Base-by-base conservation (phyloP, 2,888 invertebrate genomes). In the Volucella zonaria region DNA sequence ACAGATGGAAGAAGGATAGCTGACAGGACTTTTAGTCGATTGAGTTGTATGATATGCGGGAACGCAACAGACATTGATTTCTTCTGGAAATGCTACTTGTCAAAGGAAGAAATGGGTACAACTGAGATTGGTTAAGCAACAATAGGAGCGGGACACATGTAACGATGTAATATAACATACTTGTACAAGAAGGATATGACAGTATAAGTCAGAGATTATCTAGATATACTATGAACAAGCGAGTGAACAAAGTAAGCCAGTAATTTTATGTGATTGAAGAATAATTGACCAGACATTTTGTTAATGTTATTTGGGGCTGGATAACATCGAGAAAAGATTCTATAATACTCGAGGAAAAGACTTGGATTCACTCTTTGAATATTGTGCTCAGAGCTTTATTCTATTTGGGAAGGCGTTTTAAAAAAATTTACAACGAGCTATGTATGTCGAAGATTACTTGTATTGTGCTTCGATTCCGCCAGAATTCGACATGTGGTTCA, bases 1-100 rank as follows among this genome's bases (percentile, higher is more conserved):
- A 82, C 68, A 42, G 62, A 77, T 47, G 23, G 51, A 14, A 40
- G 40, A 59, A 31, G 15, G 73, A 74, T 59, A 67, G 31, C 47
- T n/a, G 23, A 23, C 15, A 4, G n/a, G 45, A 45, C 12, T 8
- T 38, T 45, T 40, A 31, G 31, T 6, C 31, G 31, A 31, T 31
- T 31, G 31, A 31, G 11, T 10, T 8, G n/a, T 10, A 3, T 42
- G 51, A 42, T 51, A n/a, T n/a, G 14, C 40, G 12, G 31, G 12
- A 31, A 31, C 31, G 31, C 31, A 31, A 31, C 31, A 31, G 31
- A 31, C 31, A 31, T 31, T 31, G 31, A 31, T 31, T 31, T 6
- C 6, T 31, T 31, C 6, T 31, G 31, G 31, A 31, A 56, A 54
- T 54, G 12, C 23, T n/a, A 54, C 31, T 31, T 31, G 12, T n/a